A percentile compares a stretch with the other conserved stretches of the same genome.
phyloP scores from a whole-genome alignment of 2,888 invertebrate genomes.

The Junonia oenone region DNA sequence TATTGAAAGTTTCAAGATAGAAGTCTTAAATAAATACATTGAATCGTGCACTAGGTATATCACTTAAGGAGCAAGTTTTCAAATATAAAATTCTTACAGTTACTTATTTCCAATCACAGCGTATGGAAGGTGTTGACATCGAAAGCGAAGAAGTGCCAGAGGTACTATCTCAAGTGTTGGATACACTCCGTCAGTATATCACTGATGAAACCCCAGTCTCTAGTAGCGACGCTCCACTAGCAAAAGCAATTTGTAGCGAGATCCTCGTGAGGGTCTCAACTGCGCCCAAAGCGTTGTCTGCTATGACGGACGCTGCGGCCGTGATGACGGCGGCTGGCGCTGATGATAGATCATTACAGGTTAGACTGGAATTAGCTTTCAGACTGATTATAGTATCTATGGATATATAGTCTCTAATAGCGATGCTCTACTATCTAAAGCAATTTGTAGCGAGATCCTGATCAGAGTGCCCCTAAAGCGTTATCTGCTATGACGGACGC shows the following conservation, averaged over 20 bases:
- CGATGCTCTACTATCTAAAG: conserved; percentile 24
- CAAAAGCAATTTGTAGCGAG: conserved; percentile 55
- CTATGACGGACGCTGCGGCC: conserved; percentile 84
- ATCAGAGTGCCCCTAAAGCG: conserved; percentile 55
- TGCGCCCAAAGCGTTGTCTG: conserved; percentile 50
- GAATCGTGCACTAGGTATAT: too few species aligned
- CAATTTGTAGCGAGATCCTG: conserved; percentile 55
- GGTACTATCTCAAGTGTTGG: conserved; percentile 55
- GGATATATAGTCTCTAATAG: too few species aligned
- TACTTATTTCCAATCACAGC: conserved; percentile 40
- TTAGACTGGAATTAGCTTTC: conserved; percentile 23
- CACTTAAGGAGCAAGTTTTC: too few species aligned
- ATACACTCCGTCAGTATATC: conserved; percentile 55
- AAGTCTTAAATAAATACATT: too few species aligned
- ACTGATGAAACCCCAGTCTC: conserved; percentile 36
- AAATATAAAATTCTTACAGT: too few species aligned
- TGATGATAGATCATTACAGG: conserved; percentile 61
- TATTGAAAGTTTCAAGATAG: too few species aligned
- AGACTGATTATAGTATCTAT: too few species aligned
- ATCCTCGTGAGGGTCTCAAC: conserved; percentile 57
- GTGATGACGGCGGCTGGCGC: conserved; percentile 53
- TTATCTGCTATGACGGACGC: conserved; percentile 82
- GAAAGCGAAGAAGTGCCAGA: conserved; percentile 64
- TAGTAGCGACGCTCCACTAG: conserved; percentile 44
- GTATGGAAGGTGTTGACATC: conserved; percentile 60